Evolutionary conservation across 1,140 invertebrate species (phyloP).

Genomic region (Nomia melanderi): DNA sequence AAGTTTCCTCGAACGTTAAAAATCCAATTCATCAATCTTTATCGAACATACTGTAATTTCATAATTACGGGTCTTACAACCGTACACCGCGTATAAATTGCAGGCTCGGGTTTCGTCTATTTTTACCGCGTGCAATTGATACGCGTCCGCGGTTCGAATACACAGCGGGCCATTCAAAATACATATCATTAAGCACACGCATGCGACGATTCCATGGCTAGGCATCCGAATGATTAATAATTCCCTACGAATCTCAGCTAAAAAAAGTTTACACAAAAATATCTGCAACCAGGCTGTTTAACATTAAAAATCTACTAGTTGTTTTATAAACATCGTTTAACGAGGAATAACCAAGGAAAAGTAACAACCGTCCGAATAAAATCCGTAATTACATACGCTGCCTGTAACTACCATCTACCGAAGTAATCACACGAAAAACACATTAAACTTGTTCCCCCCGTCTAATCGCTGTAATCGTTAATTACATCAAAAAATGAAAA

Average conservation of each 20-base stretch:
- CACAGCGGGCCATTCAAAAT: constrained; percentile 8
- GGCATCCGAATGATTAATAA: neutral
- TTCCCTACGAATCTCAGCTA: neutral
- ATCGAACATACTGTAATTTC: constrained; percentile 24
- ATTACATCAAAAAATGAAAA: too few relatives aligned
- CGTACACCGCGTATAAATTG: constrained; percentile 25
- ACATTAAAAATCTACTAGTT: too few relatives aligned
- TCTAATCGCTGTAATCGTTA: too few relatives aligned
- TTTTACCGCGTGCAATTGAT: constrained; percentile 41
- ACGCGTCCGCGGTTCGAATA: constrained; percentile 9
- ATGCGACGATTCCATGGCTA: neutral
- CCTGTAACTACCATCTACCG: too few relatives aligned
- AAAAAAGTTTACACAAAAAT: too few relatives aligned
- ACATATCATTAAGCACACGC: neutral
- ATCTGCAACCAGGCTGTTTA: too few relatives aligned
- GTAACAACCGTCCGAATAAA: too few relatives aligned
- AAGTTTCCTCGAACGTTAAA: neutral
- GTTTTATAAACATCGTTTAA: too few relatives aligned
- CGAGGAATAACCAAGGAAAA: too few relatives aligned
- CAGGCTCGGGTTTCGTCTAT: constrained; percentile 36
- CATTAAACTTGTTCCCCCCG: too few relatives aligned
- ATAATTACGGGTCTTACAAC: constrained; percentile 27
- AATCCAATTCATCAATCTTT: neutral
- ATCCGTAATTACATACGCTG: too few relatives aligned
- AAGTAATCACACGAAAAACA: too few relatives aligned